A percentile compares a stretch with the other conserved stretches of the same genome.
phyloP scores from a whole-genome alignment of 2,888 invertebrate genomes.

The Cheiracanthium punctorium region DNA sequence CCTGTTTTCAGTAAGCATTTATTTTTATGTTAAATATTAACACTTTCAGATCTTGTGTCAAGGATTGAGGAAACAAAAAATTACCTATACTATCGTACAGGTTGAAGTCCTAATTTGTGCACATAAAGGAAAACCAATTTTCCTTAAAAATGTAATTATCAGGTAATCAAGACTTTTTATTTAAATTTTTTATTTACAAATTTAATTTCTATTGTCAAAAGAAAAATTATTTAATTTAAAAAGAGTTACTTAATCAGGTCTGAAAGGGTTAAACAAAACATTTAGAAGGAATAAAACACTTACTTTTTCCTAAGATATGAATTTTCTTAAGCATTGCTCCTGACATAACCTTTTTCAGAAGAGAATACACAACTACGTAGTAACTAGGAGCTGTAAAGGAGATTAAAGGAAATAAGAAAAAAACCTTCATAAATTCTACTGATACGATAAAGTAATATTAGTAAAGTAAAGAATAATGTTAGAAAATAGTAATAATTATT shows the following conservation, averaged over 20 bases:
- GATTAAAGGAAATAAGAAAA: background rate
- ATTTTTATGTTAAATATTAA: background rate
- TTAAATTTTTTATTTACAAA: too few relatives aligned
- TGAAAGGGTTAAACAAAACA: too few relatives aligned
- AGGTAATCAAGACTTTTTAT: background rate
- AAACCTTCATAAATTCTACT: background rate
- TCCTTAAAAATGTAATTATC: too few relatives aligned
- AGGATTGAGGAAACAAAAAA: too few relatives aligned
- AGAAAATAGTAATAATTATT: too few relatives aligned
- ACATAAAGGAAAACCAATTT: too few relatives aligned
- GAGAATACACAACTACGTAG: background rate
- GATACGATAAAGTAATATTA: too few relatives aligned
- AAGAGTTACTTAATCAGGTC: background rate
- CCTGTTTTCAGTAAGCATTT: too few relatives aligned
- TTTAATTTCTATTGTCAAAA: too few relatives aligned
- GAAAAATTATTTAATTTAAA: background rate
- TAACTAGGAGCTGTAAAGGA: slow-evolving; percentile 8
- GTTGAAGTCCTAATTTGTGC: too few relatives aligned
- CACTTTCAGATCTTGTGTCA: background rate
- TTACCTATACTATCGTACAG: too few relatives aligned
- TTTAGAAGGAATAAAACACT: background rate
- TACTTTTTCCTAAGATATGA: background rate
- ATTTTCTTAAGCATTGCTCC: slow-evolving; percentile 1
- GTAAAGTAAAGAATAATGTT: too few relatives aligned
- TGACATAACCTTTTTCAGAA: slow-evolving; percentile 11